Base-by-base conservation (phyloP, 2,888 invertebrate genomes). In the Apamea epomidion region DNA sequence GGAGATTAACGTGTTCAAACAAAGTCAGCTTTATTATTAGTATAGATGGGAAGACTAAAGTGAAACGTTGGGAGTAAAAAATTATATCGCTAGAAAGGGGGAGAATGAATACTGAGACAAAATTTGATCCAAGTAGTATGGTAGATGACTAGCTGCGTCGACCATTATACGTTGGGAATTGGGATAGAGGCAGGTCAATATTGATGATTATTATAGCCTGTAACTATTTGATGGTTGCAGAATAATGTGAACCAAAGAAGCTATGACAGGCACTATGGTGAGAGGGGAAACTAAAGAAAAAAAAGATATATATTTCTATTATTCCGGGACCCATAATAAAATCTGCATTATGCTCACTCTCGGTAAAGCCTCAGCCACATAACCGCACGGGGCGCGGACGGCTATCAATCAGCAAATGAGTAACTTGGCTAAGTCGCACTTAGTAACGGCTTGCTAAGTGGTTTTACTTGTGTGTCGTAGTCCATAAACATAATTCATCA, bases 391-490 rank as follows among this genome's bases (percentile, higher is more conserved):
- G 80, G 79, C 29, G 80, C 67, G 78, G 83, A 8, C 72, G 25
- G 45, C 78, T 72, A 89, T 89, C 88, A 89, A 89, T 88, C 88
- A 87, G 72, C 82, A 86, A 88, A 87, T 88, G 83, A 82, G 76
- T 76, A 78, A 82, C 85, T 73, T 84, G 68, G 81, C 67, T 81
- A 68, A 81, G 74, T 81, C 70, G 78, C 85, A 87, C 87, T 85
- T 67, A 81, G 85, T 68, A 87, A 86, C 81, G 64, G 51, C 85
- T 73, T 51, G 67, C 85, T 88, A 87, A 89, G 88, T 89, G 87
- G 78, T 87, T 88, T 88, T 77, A 58, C 87, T 80, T 88, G 87
- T 86, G 87, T 85, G 74, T 62, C 73, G 62, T 70, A 58, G 67
- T 67, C 77, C 75, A 80, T 62, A 77, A 32, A 65, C 64, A 71